Evolutionary conservation across 2,113 vertebrate genomes (phyloP), one percentile per base, ranked within the genome.

Genomic region (Todiramphus chloris): DNA sequence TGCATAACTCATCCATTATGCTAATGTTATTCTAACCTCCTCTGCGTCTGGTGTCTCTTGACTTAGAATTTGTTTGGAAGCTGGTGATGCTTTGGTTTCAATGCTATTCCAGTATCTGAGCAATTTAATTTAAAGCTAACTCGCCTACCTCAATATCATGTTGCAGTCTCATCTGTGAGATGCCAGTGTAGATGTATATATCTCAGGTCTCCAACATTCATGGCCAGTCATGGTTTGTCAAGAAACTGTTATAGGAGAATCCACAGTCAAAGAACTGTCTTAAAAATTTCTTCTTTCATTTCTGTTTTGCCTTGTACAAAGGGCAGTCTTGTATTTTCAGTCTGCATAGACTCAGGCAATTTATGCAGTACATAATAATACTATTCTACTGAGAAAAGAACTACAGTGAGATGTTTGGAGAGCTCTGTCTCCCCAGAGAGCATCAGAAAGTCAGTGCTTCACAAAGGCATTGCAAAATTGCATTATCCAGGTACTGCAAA

Each of bases 241-340:
- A 83, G 64, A 74, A 94, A 86, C 16, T 33, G 6, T 77, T 88
- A 12, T 39, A 83, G 83, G 43, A 83, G 64, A 86, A 90, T 63
- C 72, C 28, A 46, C 46, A 46, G 46, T 46, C 46, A 46, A 46
- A 46, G 46, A 87, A 41, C 80, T 93, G 90, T 94, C 86, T 94
- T 75, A 75, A 94, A 95, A 91, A 93, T 90, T 67, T 80, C 66
- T 83, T 80, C 43, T 82, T 92, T 81, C 53, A 4, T 93, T 93
- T 92, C 73, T 93, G 48, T 64, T 82, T 95, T 92, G 64, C 56
- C 48, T 78, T 87, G 31, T 83, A 89, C 62, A 92, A 93, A 87
- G 48, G 31, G 25, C 25, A 87, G 23, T 60, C 86, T 53, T 87
- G 50, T 89, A 62, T 92, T 93, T 94, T 89, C 83, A 91, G 83